Evolutionary conservation across 2,113 vertebrate species (phyloP).

Genomic region (Hyla sarda): DNA sequence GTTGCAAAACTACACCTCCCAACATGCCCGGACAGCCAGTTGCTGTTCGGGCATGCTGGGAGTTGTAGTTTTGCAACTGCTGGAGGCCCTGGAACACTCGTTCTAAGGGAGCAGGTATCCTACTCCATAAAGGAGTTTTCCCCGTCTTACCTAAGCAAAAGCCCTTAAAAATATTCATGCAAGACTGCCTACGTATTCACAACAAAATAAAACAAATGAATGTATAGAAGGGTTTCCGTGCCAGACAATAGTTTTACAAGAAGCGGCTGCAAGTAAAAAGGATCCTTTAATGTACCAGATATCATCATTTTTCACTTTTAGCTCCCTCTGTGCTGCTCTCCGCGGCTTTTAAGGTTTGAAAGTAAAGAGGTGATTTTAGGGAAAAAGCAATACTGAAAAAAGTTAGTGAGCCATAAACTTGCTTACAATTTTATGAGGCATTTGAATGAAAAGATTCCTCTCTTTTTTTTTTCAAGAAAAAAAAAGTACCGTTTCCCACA

Average conservation of each 20-base stretch:
- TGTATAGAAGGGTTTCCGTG: neutral
- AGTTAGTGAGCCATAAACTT: slow-evolving; percentile 63
- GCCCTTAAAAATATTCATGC: slow-evolving; percentile 6
- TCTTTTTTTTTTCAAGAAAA: slow-evolving; percentile 33
- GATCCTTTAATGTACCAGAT: neutral
- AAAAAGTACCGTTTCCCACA: slow-evolving; percentile 13
- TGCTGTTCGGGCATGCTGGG: too few relatives aligned
- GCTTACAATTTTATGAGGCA: slow-evolving; percentile 45
- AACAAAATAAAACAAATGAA: slow-evolving; percentile 23
- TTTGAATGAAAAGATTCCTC: slow-evolving; percentile 38
- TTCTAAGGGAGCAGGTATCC: neutral
- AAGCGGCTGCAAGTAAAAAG: neutral
- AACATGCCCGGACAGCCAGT: too few relatives aligned
- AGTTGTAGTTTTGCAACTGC: too few relatives aligned
- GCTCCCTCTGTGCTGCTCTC: slow-evolving; percentile 13
- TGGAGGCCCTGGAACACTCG: neutral
- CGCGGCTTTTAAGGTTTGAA: slow-evolving; percentile 11
- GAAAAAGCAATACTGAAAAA: slow-evolving; percentile 63
- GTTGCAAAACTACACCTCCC: too few relatives aligned
- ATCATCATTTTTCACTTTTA: slow-evolving; percentile 18
- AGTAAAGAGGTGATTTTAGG: slow-evolving; percentile 61
- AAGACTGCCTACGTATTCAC: neutral
- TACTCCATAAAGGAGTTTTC: neutral
- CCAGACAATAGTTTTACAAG: neutral
- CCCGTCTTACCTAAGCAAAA: neutral